Base-by-base conservation (phyloP, 2,113 vertebrate genomes). In the Peromyscus californicus region DNA sequence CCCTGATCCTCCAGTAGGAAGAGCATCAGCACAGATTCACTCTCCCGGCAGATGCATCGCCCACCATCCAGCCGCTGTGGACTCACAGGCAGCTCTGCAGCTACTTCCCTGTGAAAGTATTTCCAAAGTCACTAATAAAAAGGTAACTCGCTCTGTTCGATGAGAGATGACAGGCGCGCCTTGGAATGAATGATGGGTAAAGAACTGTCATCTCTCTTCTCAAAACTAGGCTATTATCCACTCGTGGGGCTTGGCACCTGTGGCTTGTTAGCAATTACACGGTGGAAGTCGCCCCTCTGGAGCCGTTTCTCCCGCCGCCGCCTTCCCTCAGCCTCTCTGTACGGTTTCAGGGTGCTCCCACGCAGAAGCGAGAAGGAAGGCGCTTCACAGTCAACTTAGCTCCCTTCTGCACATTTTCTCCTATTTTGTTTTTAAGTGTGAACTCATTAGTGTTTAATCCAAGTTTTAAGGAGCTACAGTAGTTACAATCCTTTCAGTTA, bases 41-140 rank as follows among this genome's bases (percentile, higher is more conserved):
- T 57, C 65, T 51, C 29, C 67, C 70, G 61, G 92, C 85, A 95
- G 96, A 24, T 2, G 61, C 45, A 45, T 15, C 0, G 5, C 91
- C 21, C 1, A n/a, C 33, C 85, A 86, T 79, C 85, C 87, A 48
- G 26, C 31, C 12, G 2, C 65, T 57, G 45, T 0, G 87, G 61
- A 83, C 94, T 93, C 95, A 54, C 21, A 16, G 33, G 0, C 33
- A 17, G 74, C 80, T 97, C 92, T 90, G 92, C 90, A 42, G 84
- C 91, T 89, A 39, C 82, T 90, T 75, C 45, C 57, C 93, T 87
- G 82, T 4, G 9, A 96, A 96, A 92, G 75, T 74, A 80, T 97
- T 97, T 95, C 82, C 97, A 96, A 97, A 96, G 96, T 78, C 83
- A 42, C 91, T 97, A 98, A 98, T 97, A 97, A 97, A 98, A 98